phyloP scores from a whole-genome alignment of 37 sponge, comb jelly and placozoan genomes.

The Crambe crambe region DNA sequence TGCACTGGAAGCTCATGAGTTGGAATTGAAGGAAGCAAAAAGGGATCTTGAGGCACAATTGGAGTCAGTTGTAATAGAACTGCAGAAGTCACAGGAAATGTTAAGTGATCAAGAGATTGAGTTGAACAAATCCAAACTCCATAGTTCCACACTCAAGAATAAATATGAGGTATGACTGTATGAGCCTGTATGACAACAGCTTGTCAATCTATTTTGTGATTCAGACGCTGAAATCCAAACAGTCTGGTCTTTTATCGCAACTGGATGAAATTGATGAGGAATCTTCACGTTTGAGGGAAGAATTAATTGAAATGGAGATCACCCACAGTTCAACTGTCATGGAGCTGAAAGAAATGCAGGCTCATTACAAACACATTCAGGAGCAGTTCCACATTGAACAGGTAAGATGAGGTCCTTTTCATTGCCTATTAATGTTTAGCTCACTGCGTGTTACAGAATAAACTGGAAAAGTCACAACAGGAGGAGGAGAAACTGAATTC shows the following conservation, averaged over 20 bases:
- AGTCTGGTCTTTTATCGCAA: constrained; percentile 25
- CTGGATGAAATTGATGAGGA: constrained; percentile 46
- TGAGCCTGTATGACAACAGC: background rate
- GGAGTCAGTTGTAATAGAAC: background rate
- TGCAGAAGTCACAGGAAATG: background rate
- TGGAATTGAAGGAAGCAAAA: background rate
- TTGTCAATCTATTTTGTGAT: too few relatives aligned
- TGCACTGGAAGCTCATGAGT: background rate
- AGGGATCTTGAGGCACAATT: constrained; percentile 19
- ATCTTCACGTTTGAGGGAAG: constrained; percentile 14
- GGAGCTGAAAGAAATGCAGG: constrained; percentile 28
- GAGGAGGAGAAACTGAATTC: constrained; percentile 19
- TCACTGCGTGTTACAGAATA: constrained; percentile 1
- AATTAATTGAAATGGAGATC: background rate
- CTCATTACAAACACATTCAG: constrained; percentile 6
- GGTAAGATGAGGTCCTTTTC: constrained; percentile 21
- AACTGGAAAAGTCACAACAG: background rate
- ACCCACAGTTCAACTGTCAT: background rate
- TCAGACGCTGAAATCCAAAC: constrained; percentile 26
- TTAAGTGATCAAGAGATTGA: constrained; percentile 9
- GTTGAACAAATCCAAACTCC: constrained; percentile 19
- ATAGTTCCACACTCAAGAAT: constrained; percentile 21
- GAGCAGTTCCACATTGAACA: constrained; percentile 16
- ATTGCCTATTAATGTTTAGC: background rate
- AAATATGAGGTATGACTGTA: constrained; percentile 19